Conservation (phyloP, 1,140 invertebrate species). For the Camponotus pennsylvanicus region DNA sequence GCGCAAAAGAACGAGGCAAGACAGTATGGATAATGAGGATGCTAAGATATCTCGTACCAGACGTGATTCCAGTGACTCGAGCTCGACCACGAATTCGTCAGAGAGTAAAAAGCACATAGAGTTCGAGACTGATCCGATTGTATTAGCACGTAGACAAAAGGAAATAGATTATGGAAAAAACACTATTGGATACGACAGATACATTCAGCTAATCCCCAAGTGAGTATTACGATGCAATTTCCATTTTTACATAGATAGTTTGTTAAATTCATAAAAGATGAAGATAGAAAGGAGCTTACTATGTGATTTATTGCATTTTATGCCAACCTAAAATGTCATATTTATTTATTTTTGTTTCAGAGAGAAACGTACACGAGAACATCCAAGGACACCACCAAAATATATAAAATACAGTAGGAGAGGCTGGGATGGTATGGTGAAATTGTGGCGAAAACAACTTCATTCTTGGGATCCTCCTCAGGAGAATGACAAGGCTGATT, state of each 20-base stretch:
- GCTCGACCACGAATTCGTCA: conserved; percentile 80
- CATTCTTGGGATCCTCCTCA: conserved; percentile 93
- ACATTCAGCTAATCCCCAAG: conserved; percentile 91
- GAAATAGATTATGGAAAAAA: conserved; percentile 98
- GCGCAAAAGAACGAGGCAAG: conserved; percentile 72
- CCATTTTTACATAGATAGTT: too few species aligned
- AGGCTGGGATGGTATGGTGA: conserved; percentile 95
- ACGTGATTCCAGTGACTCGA: conserved; percentile 79
- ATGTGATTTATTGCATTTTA: conserved; percentile 56
- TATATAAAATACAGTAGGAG: conserved; percentile 94
- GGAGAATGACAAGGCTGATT: conserved; percentile 69
- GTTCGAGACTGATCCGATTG: conserved; percentile 90
- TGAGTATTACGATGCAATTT: conserved; percentile 82
- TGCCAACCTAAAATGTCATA: background rate
- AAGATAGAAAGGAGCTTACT: background rate
- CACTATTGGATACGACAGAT: conserved; percentile 95
- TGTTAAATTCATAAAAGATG: background rate
- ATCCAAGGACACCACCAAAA: conserved; percentile 96
- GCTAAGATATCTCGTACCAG: conserved; percentile 75
- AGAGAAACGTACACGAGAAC: conserved; percentile 88
- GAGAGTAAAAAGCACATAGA: conserved; percentile 81
- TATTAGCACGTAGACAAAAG: conserved; percentile 94
- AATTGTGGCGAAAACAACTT: conserved; percentile 94
- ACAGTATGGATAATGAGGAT: conserved; percentile 55
- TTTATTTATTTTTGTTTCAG: conserved; percentile 84